phyloP scores from a whole-genome alignment of 2,797 vertebrate species.

The Alosa sapidissima region DNA sequence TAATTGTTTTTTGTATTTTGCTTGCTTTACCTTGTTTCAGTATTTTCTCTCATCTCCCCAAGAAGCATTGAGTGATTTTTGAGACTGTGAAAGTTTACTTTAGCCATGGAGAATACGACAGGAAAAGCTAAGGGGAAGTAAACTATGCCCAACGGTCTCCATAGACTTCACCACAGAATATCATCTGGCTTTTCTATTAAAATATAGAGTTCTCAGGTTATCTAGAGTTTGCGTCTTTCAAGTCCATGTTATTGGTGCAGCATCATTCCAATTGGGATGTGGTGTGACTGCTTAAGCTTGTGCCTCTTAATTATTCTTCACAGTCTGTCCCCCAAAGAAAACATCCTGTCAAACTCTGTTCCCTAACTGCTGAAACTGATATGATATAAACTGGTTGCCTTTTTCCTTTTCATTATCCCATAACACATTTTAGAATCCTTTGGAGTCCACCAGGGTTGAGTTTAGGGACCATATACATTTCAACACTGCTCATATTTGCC shows the following conservation, averaged over 20 bases:
- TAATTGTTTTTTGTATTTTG: background rate
- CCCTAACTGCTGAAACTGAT: background rate
- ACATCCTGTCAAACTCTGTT: slow-evolving; percentile 1
- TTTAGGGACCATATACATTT: slow-evolving; percentile 6
- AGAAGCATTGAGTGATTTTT: background rate
- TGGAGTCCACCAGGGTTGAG: background rate
- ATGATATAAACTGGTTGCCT: background rate
- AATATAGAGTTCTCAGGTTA: background rate
- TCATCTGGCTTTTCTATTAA: background rate
- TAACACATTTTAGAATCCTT: background rate
- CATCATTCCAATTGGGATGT: background rate
- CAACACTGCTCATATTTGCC: slow-evolving; percentile 13
- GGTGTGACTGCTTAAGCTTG: background rate
- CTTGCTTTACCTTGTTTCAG: background rate
- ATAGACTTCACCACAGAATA: background rate
- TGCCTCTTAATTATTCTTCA: background rate
- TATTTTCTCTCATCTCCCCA: background rate
- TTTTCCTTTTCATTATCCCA: background rate
- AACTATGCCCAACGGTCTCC: background rate
- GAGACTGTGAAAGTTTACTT: background rate
- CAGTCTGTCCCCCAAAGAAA: slow-evolving; percentile 1
- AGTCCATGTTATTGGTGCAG: background rate
- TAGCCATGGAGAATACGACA: background rate
- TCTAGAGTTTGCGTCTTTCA: background rate
- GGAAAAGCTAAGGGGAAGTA: background rate